A percentile compares a stretch with the other conserved stretches of the same genome.
phyloP scores from a whole-genome alignment of 35 echinoderm and acorn worm genomes.

The Apostichopus japonicus region DNA sequence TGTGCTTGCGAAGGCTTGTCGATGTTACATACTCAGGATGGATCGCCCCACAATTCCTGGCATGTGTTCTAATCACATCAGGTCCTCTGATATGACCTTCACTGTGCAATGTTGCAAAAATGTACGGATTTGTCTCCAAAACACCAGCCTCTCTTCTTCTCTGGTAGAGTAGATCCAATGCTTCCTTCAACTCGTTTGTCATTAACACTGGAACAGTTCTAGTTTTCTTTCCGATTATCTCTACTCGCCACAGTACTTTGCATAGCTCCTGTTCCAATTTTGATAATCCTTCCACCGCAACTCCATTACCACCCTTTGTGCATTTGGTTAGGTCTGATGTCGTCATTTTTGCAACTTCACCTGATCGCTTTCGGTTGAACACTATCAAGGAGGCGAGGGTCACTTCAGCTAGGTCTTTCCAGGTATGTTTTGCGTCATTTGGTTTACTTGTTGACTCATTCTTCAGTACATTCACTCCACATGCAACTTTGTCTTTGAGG shows the following conservation, averaged over 20 bases:
- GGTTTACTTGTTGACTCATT: background rate
- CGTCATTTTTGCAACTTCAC: conserved; percentile 70
- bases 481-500: conserved; percentile 43
- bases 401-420: conserved; percentile 64
- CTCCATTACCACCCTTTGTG: conserved; percentile 44
- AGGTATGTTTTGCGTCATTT: conserved; percentile 17
- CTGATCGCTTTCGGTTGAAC: conserved; percentile 77
- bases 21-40: conserved; percentile 58
- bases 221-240: conserved; percentile 72
- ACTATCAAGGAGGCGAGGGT: conserved; percentile 50
- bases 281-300: conserved; percentile 31
- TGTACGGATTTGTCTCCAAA: conserved; percentile 37
- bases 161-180: conserved; percentile 41
- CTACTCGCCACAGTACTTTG: conserved; percentile 67
- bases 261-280: conserved; percentile 68
- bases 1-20: conserved; percentile 78
- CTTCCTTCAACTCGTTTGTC: conserved; percentile 45
- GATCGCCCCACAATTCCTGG: conserved; percentile 42
- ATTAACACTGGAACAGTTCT: conserved; percentile 68
- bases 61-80: conserved; percentile 49
- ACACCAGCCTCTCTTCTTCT: conserved; percentile 50
- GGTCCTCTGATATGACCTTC: conserved; percentile 55
- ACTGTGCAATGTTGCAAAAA: conserved; percentile 56
- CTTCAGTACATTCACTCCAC: conserved; percentile 14
- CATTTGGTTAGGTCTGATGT: conserved; percentile 69